Evolutionary conservation across 2,888 invertebrate genomes (phyloP), one percentile per base, ranked within the genome.

Genomic region (Microctonus brassicae): DNA sequence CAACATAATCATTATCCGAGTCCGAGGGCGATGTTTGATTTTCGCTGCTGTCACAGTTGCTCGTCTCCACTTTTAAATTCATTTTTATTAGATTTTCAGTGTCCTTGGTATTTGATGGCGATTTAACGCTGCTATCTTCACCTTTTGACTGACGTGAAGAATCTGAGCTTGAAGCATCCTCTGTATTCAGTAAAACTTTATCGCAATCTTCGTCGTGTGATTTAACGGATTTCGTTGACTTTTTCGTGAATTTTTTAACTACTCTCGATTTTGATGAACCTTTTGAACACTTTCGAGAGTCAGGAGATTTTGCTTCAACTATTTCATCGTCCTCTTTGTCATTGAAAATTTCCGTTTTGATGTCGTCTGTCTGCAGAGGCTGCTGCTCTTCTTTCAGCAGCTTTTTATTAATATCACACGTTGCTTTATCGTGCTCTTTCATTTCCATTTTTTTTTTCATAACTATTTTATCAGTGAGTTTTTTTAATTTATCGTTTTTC

Each of bases 311-410:
- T 5, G 55, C 66, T 70, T 5, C 52, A 20, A 20, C 22, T 72
- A 22, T 72, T 47, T 81, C 79, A 5, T 80, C 77, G 0, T 75
- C 60, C 29, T 83, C 78, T 22, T 80, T 82, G 10, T 83, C 83
- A 1, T 87, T 85, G 22, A 81, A 76, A 20, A 83, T 73, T 74
- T 87, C 87, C 33, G 79, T 80, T 69, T 87, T 87, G 70, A 86
- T 83, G 47, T 78, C 72, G 17, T 77, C 80, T 24, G 73, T 68
- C 29, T 77, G 76, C 20, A 73, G 62, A 29, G 47, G 63, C 58
- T 64, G 47, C 13, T 24, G 58, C 52, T 58, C 58, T 29, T 71
- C 71, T 55, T 61, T 53, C n/a, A 24, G n/a, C 11, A n/a, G 4
- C 7, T 61, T 57, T 47, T 81, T 83, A 26, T 81, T 81, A 2